These are phyloP conservation scores for Brachypodius melanocephalos DNA, from an alignment of 2,113 vertebrate species.

Conservation along the genomic window DNA sequence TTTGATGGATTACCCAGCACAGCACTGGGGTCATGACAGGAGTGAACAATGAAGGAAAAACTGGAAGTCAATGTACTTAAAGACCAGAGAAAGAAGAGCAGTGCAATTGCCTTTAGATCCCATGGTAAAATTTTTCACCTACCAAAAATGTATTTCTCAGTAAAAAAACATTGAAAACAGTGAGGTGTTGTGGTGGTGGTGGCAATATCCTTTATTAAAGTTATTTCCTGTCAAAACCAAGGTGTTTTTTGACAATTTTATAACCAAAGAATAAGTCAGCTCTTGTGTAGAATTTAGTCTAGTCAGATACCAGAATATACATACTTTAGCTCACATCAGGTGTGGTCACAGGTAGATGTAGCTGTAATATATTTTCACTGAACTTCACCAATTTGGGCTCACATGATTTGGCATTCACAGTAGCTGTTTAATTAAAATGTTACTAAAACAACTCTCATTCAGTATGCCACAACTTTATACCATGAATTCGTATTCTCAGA, in stretches of 20 bases:
- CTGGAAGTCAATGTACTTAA: background rate
- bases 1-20: background rate
- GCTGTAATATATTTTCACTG: background rate
- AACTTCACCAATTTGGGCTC: background rate
- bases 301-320: background rate
- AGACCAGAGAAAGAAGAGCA: background rate
- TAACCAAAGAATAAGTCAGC: background rate
- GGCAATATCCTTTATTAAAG: background rate
- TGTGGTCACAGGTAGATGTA: background rate
- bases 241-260: background rate
- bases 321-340: background rate
- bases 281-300: background rate
- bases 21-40: background rate
- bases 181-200: background rate
- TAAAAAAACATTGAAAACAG: background rate
- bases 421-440: background rate
- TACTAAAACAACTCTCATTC: background rate
- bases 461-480: background rate
- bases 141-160: background rate
- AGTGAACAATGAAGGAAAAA: background rate
- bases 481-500: background rate
- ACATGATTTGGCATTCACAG: background rate
- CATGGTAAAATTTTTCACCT: background rate
- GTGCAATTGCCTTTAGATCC: background rate
- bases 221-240: background rate